Base-by-base conservation (phyloP, 2,113 vertebrate genomes). In the Thunnus thynnus region DNA sequence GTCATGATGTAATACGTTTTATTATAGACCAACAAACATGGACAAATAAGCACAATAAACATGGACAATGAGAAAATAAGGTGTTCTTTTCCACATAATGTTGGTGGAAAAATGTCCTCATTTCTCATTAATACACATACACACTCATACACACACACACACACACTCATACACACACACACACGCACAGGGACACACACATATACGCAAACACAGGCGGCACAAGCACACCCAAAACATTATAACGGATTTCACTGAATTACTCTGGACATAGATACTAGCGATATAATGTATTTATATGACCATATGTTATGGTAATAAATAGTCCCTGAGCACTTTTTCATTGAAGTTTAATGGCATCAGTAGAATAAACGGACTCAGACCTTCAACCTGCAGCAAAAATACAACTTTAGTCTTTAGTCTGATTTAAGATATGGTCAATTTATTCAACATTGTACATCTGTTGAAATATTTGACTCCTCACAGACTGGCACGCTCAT, bases 231-330 rank as follows among this genome's bases (percentile, higher is more conserved):
- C 13, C 32, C 17, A 46, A 51, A 64, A 57, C 76, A 58, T 27
- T 62, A 61, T 27, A 55, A 48, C 65, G 3, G 8, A 79, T 66
- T 55, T 70, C 27, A 57, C 13, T 70, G 50, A 20, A 79, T 84
- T 65, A 46, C 20, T 79, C 11, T 46, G 58, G 65, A 81, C 79
- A 80, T 67, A 46, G 16, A 80, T 65, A 79, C 46, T 36, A 18
- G 25, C 70, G 46, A 32, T 76, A 70, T 20, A 46, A 61, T 55
- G 76, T 30, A 36, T 77, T 81, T 67, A 60, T 57, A 77, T 36
- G 52, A 58, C 55, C 72, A 80, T 73, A 56, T 72, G 68, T 80
- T 87, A 25, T 63, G 20, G 62, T 79, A 84, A 85, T 80, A 80
- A 78, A 88, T 54, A 50, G 20, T 8, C 58, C 41, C 0, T 63